These are phyloP conservation scores for Rhegmatorhina hoffmannsi DNA, from an alignment of 2,113 vertebrate species.

Conservation along the genomic window DNA sequence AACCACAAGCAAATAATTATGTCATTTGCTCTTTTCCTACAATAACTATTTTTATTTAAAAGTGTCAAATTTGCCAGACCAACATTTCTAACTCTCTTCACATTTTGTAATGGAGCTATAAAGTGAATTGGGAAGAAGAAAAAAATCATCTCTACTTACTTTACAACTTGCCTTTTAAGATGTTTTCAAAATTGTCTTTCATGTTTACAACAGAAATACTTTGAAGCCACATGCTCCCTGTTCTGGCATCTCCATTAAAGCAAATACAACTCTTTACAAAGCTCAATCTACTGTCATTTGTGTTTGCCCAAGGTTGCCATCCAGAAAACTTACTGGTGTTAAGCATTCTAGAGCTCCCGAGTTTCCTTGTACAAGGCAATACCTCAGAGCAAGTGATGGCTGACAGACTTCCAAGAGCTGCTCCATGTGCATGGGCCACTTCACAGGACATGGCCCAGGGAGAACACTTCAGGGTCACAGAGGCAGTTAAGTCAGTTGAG, in stretches of 20 bases:
- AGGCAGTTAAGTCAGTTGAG: background rate
- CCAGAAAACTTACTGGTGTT: background rate
- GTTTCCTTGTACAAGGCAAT: background rate
- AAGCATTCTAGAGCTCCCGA: background rate
- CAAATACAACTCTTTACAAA: background rate
- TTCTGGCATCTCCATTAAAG: background rate
- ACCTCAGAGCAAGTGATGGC: background rate
- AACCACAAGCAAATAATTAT: background rate
- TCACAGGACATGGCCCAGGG: background rate
- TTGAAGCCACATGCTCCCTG: background rate
- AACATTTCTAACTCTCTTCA: background rate
- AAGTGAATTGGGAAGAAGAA: background rate
- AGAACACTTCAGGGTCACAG: background rate
- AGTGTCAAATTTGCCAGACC: background rate
- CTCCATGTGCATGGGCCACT: fast-evolving
- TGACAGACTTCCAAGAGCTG: background rate
- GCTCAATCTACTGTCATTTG: background rate
- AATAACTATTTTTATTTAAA: background rate
- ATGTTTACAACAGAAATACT: background rate
- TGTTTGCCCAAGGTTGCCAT: background rate
- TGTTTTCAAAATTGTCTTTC: background rate
- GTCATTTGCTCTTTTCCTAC: background rate
- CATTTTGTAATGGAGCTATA: background rate
- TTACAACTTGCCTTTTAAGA: background rate
- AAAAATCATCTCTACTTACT: background rate